Evolutionary conservation across 2,888 invertebrate species (phyloP), one percentile per base, ranked within the genome.

Genomic region (Synergus japonicus): DNA sequence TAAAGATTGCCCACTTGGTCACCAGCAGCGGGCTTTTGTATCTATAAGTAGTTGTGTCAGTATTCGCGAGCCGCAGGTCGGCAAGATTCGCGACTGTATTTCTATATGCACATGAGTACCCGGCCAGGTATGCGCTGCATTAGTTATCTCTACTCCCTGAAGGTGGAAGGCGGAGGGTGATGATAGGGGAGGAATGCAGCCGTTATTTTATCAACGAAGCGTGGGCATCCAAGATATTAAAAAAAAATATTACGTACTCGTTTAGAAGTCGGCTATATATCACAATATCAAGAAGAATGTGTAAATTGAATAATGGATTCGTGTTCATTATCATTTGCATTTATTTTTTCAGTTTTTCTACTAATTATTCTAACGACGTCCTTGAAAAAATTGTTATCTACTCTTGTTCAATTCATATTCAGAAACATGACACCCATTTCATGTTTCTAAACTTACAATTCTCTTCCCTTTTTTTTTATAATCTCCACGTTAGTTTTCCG

Each of bases 131-230:
- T 86, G 85, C 83, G 85, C 85, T 84, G 86, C 87, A 88, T 88
- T 87, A 88, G 88, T 88, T 89, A 89, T 89, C 89, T 69, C 73
- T 78, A 63, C n/a, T 79, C 49, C 78, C 83, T 79, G 82, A 82
- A 83, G 87, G 85, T 85, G 85, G 85, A 83, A 85, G 85, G 86
- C 79, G 80, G 82, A 80, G 83, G 82, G 79, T 78, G 81, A 77
- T 85, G 90, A 89, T 90, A 90, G 86, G 83, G 86, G 83, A 86
- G 88, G 90, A 90, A 90, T 90, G 89, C 87, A 84, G 87, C 85
- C 88, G 88, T 86, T 87, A 86, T 85, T 89, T 89, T 89, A 89
- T 89, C 89, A 87, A 87, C 87, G 86, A 88, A 88, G 88, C 87
- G 88, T 85, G 87, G 88, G 87, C 87, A 89, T 86, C 84, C 83